Evolutionary conservation across 1,140 invertebrate genomes (phyloP).

Genomic region (Venturia canescens): DNA sequence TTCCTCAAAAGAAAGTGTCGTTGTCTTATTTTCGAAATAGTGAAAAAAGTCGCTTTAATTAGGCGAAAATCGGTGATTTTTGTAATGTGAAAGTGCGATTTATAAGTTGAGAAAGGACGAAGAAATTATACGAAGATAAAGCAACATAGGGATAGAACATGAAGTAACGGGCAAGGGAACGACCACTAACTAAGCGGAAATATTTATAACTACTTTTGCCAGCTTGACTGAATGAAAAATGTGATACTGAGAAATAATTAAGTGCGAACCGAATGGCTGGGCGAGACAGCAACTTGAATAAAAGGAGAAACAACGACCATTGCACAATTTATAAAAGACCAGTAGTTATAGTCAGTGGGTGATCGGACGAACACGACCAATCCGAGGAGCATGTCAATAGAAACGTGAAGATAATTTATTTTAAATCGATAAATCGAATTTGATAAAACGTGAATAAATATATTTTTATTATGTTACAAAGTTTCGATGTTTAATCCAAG

Average conservation of each 20-base stretch:
- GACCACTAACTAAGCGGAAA: neutral
- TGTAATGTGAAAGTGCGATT: neutral
- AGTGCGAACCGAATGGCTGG: neutral
- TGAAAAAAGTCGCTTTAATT: slow-evolving; percentile 13
- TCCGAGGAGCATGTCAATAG: neutral
- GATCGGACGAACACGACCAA: neutral
- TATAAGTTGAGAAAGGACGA: neutral
- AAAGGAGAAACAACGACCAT: neutral
- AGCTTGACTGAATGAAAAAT: neutral
- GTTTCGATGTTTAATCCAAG: slow-evolving; percentile 20
- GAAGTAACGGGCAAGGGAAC: neutral
- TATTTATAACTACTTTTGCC: neutral
- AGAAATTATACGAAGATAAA: neutral
- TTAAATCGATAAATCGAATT: neutral
- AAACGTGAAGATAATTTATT: neutral
- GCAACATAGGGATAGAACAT: neutral
- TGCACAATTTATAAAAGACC: neutral
- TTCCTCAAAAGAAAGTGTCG: slow-evolving; percentile 73
- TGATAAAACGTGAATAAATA: neutral
- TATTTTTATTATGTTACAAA: neutral
- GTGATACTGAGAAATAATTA: slow-evolving; percentile 4
- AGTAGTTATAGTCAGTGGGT: neutral
- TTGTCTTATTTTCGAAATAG: slow-evolving; percentile 61
- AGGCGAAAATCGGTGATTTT: slow-evolving; percentile 13
- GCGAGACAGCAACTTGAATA: neutral